Evolutionary conservation across 2,797 vertebrate genomes (phyloP).

Genomic region (Silurus lanzhouensis): DNA sequence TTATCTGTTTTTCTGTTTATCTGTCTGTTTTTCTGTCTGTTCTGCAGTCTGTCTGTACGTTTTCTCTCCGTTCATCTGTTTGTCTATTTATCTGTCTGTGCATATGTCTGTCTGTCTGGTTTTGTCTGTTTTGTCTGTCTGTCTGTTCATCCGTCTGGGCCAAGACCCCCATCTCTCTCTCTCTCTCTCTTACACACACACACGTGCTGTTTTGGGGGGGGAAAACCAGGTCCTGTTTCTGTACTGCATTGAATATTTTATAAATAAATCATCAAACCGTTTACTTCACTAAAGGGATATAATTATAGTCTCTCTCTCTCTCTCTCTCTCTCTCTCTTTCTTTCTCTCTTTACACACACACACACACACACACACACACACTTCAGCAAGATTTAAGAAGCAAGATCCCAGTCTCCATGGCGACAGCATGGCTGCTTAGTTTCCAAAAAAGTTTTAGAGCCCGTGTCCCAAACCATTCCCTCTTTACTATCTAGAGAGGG

Average conservation of each 20-base stretch:
- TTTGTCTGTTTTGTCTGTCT: not conserved
- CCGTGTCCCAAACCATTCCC: not conserved
- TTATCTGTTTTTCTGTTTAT: not conserved
- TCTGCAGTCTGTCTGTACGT: no score
- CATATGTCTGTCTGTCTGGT: not conserved
- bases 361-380: constrained; percentile 6
- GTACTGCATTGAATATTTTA: not conserved
- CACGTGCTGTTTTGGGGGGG: no score
- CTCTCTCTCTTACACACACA: no score
- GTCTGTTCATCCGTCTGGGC: not conserved
- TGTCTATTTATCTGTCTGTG: not conserved
- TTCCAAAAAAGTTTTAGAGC: not conserved
- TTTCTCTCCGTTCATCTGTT: not conserved
- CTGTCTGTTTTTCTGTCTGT: not conserved
- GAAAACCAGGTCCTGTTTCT: not conserved
- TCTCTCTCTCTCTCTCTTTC: no score
- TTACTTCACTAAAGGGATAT: not conserved
- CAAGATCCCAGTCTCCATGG: constrained; percentile 12
- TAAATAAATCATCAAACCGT: not conserved
- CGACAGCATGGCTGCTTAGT: not conserved
- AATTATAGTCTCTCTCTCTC: not conserved
- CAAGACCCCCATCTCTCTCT: no score
- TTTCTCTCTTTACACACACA: not conserved
- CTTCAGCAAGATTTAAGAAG: not conserved
- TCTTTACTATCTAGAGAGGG: not conserved